These are phyloP conservation scores for Microctenopoma steveboyesi DNA, from an alignment of 2,797 vertebrate genomes.

Conservation along the genomic window DNA sequence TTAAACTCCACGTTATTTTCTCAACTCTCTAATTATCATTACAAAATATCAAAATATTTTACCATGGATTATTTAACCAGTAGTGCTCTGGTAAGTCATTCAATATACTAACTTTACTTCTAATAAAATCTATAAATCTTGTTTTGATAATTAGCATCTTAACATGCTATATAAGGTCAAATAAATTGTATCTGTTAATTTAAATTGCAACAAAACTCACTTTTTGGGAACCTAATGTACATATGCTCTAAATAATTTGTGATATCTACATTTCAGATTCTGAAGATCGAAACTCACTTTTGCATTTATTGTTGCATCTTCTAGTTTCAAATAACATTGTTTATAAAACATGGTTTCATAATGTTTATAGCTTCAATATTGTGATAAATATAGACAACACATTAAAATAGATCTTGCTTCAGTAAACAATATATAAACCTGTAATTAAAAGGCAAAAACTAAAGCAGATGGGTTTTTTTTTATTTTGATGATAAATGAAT, in stretches of 20 bases:
- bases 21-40: too few species aligned
- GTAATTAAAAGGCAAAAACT: too few species aligned
- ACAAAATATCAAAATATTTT: too few species aligned
- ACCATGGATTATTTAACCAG: too few species aligned
- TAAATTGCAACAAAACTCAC: background rate
- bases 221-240: background rate
- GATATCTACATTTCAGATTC: slow-evolving; percentile 40
- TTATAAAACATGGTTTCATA: slow-evolving; percentile 13
- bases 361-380: background rate
- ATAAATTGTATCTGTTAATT: background rate
- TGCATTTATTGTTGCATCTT: background rate
- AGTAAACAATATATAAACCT: background rate
- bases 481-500: background rate
- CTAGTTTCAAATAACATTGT: background rate
- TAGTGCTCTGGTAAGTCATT: too few species aligned
- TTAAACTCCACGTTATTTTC: too few species aligned
- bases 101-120: too few species aligned
- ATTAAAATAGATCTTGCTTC: too few species aligned
- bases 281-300: slow-evolving; percentile 3
- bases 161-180: too few species aligned
- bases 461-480: background rate
- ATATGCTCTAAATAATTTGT: background rate
- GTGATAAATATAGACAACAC: background rate
- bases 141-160: too few species aligned
- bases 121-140: too few species aligned